Evolutionary conservation across 2,113 vertebrate species (phyloP), one percentile per base, ranked within the genome.

Genomic region (Nannobrachium achirus): DNA sequence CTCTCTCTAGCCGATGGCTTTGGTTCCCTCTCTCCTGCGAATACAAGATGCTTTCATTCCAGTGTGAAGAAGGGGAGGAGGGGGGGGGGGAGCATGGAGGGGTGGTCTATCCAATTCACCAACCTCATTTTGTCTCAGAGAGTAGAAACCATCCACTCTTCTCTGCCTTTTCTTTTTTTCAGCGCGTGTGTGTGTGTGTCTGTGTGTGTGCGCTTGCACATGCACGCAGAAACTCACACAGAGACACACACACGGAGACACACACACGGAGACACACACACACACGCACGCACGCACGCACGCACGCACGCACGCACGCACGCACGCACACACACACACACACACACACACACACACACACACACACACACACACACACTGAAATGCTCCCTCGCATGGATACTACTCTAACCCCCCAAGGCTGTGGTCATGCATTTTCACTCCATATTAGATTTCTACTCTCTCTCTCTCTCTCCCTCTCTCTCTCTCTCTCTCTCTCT

Each of bases 71-170:
- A 5, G 25, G 25, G 25, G 25, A 4, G 20, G 20, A 4, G 20
- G 20, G 20, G 20, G 20, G 20, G 70, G 63, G 53, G 19, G 65
- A 79, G 61, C 63, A 8, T 71, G 70, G 25, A 33, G 25, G 25
- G 79, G 71, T 56, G 20, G 72, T 85, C 71, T 74, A 71, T 85
- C 76, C 76, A 82, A 80, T 84, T 86, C 81, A 64, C 78, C 76
- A 73, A 81, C 69, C 82, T 91, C 73, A 84, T 87, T 86, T 86
- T 82, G 76, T 67, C 71, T 88, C 18, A 38, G 68, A 75, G 78
- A 85, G 25, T 33, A 33, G 73, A 88, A 85, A 79, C 74, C 51
- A 48, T 75, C 62, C 25, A 33, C n/a, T 80, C 75, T 78, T 64
- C 76, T 72, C 66, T 46, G 45, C 33, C 46, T 4, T 14, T 48